These are phyloP conservation scores for Sarcophaga caerulescens DNA, from an alignment of 2,888 invertebrate species.

Conservation along the genomic window DNA sequence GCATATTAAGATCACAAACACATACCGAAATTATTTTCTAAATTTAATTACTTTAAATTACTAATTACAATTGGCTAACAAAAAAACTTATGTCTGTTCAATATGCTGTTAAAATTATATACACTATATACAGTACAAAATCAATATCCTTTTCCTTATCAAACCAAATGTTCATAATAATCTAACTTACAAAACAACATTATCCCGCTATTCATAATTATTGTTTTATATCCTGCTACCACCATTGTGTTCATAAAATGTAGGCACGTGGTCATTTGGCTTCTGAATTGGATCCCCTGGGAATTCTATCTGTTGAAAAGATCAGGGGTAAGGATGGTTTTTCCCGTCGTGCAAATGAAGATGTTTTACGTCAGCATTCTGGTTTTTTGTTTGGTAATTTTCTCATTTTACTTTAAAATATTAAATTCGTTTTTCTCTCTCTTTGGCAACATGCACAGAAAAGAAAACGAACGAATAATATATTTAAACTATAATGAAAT, in stretches of 20 bases:
- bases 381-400: conserved; percentile 80
- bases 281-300: conserved; percentile 91
- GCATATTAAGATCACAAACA: not conserved
- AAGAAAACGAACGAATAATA: conserved; percentile 24
- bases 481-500: conserved; percentile 72
- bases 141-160: not conserved
- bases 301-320: conserved; percentile 82
- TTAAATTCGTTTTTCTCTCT: conserved; percentile 44
- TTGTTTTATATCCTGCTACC: conserved; percentile 63
- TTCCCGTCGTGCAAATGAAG: conserved; percentile 81
- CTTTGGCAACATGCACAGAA: conserved; percentile 38
- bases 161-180: conserved; percentile 11
- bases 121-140: not conserved
- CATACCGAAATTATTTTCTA: not conserved
- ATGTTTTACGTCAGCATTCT: conserved; percentile 81
- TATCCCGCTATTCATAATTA: conserved; percentile 52
- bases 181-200: conserved; percentile 20
- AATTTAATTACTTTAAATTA: conserved; percentile 27
- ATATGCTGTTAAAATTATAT: conserved; percentile 4
- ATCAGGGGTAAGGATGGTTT: conserved; percentile 80
- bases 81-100: not conserved
- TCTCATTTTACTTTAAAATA: conserved; percentile 48
- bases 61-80: conserved; percentile 44
- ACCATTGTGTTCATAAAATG: conserved; percentile 66
- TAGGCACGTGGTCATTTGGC: conserved; percentile 92